Base-by-base conservation (phyloP, 2,888 invertebrate species). In the Elmis aenea region DNA sequence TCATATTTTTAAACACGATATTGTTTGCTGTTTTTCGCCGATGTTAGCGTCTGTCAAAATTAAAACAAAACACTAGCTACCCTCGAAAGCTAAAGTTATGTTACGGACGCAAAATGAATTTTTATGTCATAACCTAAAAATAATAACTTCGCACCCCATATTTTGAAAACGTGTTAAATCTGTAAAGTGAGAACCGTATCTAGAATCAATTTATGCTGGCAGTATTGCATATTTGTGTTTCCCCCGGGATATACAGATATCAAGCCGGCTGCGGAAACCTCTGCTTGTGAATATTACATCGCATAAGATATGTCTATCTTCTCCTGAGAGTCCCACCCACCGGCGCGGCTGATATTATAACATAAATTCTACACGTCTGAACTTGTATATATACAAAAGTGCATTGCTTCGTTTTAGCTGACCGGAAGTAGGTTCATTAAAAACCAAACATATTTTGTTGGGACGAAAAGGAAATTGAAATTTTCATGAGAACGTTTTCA, bases 171-270 rank as follows among this genome's bases (percentile, higher is more conserved):
- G 62, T 61, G 61, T 63, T 64, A 64, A 64, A 64, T 62, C 59
- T 61, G 60, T 56, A 59, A 59, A 39, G 42, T 55, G 56, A 49
- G 54, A 57, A 60, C 57, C 59, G 61, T 61, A 66, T 66, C 63
- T 57, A 59, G 62, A 66, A 67, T 67, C 67, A 66, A 67, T 67
- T 67, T 67, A 66, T 67, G 65, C 60, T 60, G 62, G 66, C 62
- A 62, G 63, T 66, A 67, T 66, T 64, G 64, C 67, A 65, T 66
- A 67, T 66, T 67, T 66, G 67, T 67, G 67, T 59, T 57, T 64
- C 67, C 66, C 66, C 52, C 48, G 64, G 53, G 66, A 62, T 49
- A 51, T 38, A 58, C 57, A 56, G 52, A 61, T 61, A 61, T 59
- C 58, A 57, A 58, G 53, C 45, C n/a, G 49, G 52, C 45, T 44